Percentiles rank a stretch among this genome's conserved stretches.
These are phyloP conservation scores for Venustaconcha ellipsiformis DNA, from an alignment of 1,140 invertebrate genomes.

Conservation along the genomic window DNA sequence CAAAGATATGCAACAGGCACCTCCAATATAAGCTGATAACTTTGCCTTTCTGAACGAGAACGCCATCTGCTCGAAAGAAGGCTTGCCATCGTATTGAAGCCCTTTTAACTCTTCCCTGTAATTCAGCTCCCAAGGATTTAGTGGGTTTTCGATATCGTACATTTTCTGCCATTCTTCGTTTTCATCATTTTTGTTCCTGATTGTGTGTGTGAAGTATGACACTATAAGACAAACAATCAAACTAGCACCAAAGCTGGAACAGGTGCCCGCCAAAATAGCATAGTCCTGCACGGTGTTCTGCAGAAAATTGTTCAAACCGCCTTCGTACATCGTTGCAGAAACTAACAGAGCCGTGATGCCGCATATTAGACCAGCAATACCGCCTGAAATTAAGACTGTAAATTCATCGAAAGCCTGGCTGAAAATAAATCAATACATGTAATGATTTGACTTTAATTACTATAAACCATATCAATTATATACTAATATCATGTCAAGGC, in stretches of 20 bases:
- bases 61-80: slow-evolving; percentile 62
- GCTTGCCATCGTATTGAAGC: slow-evolving; percentile 59
- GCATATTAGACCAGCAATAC: slow-evolving; percentile 60
- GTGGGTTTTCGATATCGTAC: slow-evolving; percentile 69
- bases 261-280: slow-evolving; percentile 67
- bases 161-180: slow-evolving; percentile 68
- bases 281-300: slow-evolving; percentile 66
- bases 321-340: slow-evolving; percentile 60
- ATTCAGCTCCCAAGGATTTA: slow-evolving; percentile 68
- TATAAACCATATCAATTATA: too few relatives aligned
- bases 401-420: too few relatives aligned
- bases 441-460: too few relatives aligned
- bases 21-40: slow-evolving; percentile 57
- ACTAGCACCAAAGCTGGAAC: slow-evolving; percentile 63
- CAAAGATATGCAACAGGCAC: slow-evolving; percentile 51
- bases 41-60: slow-evolving; percentile 58
- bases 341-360: slow-evolving; percentile 63
- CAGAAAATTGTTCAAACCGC: slow-evolving; percentile 64
- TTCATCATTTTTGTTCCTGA: slow-evolving; percentile 46
- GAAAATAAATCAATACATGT: too few relatives aligned
- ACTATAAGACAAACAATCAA: slow-evolving; percentile 60
- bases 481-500: too few relatives aligned
- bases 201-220: slow-evolving; percentile 59
- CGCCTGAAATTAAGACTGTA: slow-evolving; percentile 47
- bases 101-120: slow-evolving; percentile 63